Evolutionary conservation across 2,888 invertebrate genomes (phyloP).

Genomic region (Exocentrus adspersus): DNA sequence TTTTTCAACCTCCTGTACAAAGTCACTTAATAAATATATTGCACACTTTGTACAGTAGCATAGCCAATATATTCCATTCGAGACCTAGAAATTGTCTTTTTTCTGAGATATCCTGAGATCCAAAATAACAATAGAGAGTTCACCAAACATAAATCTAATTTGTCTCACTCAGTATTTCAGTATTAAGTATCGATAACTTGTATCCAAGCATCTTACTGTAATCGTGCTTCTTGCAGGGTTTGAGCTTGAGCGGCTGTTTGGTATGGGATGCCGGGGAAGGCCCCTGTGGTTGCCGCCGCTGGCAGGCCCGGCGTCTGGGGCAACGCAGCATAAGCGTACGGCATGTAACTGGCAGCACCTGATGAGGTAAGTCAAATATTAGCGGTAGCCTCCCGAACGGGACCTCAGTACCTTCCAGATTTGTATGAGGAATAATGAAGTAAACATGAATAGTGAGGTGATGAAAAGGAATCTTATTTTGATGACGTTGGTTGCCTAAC

Average conservation of each 20-base stretch:
- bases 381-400: too few species aligned
- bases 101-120: background rate
- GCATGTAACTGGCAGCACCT: slow-evolving; percentile 75
- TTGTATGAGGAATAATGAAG: too few species aligned
- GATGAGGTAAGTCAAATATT: slow-evolving; percentile 28
- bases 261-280: slow-evolving; percentile 74
- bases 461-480: too few species aligned
- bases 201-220: slow-evolving; percentile 68
- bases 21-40: background rate
- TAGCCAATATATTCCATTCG: too few species aligned
- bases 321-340: slow-evolving; percentile 77
- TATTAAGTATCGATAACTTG: slow-evolving; percentile 23
- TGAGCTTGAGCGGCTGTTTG: slow-evolving; percentile 70
- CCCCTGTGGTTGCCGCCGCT: slow-evolving; percentile 65
- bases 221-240: slow-evolving; percentile 79
- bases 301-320: slow-evolving; percentile 71
- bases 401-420: too few species aligned
- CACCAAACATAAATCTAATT: slow-evolving; percentile 4
- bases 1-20: background rate
- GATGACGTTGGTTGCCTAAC: too few species aligned
- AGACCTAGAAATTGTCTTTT: background rate
- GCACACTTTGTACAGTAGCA: background rate
- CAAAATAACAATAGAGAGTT: background rate
- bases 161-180: slow-evolving; percentile 19
- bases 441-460: too few species aligned